phyloP scores from a whole-genome alignment of 2,113 vertebrate genomes.

The Vulpes vulpes region DNA sequence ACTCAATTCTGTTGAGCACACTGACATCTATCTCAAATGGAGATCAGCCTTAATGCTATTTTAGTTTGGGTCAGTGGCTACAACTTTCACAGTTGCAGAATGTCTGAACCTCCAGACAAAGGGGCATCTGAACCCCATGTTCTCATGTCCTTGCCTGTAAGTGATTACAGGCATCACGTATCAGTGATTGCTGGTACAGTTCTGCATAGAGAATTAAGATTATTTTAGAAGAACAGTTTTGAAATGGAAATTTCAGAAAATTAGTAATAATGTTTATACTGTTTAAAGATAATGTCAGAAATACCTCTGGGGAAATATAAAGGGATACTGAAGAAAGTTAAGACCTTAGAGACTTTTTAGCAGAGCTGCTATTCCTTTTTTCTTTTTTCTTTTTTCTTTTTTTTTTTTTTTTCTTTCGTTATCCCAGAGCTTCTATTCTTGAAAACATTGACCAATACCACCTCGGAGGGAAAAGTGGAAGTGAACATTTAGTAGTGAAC shows the following conservation, averaged over 20 bases:
- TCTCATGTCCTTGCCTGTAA: neutral
- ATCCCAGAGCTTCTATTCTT: no score
- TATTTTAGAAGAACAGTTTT: neutral
- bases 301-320: no score
- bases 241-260: neutral
- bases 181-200: neutral
- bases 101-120: neutral
- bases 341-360: no score
- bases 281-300: no score
- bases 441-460: no score
- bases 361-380: no score
- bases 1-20: neutral
- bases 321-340: no score
- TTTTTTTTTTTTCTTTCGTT: no score
- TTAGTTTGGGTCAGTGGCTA: neutral
- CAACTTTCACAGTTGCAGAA: neutral
- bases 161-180: neutral
- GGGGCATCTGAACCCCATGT: neutral
- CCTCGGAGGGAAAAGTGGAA: no score
- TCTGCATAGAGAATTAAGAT: neutral
- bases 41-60: neutral
- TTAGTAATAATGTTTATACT: neutral
- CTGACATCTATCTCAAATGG: neutral
- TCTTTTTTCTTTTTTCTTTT: no score
- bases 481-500: no score